Evolutionary conservation across 2,797 vertebrate genomes (phyloP).

Genomic region (Ciconia nigra): DNA sequence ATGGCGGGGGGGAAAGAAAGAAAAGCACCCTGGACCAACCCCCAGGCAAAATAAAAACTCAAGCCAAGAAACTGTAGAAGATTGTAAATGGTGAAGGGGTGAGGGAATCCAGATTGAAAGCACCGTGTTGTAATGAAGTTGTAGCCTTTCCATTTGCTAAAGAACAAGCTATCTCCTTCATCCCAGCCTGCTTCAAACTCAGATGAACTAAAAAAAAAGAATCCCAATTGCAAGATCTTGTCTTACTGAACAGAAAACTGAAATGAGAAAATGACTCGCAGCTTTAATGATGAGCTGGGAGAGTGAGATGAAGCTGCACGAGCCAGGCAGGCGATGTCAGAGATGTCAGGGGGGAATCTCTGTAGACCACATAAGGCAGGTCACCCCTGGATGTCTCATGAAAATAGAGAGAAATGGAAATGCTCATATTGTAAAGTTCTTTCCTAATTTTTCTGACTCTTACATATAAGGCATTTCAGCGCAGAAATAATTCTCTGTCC

Average conservation of each 20-base stretch:
- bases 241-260: background rate
- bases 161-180: background rate
- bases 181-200: slow-evolving; percentile 14
- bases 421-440: background rate
- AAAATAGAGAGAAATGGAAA: background rate
- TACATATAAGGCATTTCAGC: background rate
- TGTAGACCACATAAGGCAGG: background rate
- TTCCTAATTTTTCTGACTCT: background rate
- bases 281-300: background rate
- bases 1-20: background rate
- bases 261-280: slow-evolving; percentile 11
- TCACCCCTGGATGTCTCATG: background rate
- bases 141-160: background rate
- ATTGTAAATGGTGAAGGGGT: background rate
- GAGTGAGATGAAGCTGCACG: background rate
- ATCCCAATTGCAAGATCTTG: background rate
- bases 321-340: background rate
- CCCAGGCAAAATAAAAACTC: background rate
- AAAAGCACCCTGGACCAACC: background rate
- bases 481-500: background rate
- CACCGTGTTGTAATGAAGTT: background rate
- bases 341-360: background rate
- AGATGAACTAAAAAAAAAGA: background rate
- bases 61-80: background rate
- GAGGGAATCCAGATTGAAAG: background rate